Conservation (phyloP, 2,797 vertebrate species). For the Gallinago solitaria region DNA sequence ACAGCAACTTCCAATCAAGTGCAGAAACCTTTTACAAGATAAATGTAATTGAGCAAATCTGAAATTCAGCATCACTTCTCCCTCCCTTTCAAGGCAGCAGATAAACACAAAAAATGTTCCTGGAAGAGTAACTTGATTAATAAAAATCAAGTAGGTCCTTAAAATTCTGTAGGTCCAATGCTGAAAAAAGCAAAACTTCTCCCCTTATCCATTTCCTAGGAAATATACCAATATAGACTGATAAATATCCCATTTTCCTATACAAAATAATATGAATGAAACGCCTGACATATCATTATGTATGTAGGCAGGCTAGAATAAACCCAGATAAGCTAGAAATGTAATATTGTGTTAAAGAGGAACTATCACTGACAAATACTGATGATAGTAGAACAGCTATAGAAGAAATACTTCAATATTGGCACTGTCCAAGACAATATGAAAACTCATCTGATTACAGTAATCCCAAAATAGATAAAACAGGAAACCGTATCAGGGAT, state of each 20-base stretch:
- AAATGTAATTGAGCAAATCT: background rate
- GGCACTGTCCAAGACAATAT: background rate
- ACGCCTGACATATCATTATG: background rate
- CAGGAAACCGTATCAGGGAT: background rate
- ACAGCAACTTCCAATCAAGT: background rate
- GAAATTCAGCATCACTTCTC: background rate
- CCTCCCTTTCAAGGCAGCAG: background rate
- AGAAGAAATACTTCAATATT: background rate
- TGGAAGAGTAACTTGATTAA: constrained; percentile 6
- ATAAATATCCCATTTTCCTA: background rate
- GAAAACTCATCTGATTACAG: background rate
- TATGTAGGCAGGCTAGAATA: background rate
- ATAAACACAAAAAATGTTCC: background rate
- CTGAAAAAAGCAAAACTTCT: background rate
- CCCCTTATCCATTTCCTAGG: background rate
- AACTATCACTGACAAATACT: background rate
- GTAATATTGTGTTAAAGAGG: background rate
- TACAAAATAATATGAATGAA: background rate
- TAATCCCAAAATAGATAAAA: background rate
- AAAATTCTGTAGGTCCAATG: background rate
- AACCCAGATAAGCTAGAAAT: background rate
- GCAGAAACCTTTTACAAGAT: background rate
- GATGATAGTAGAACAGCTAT: background rate
- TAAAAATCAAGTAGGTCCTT: background rate
- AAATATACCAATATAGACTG: background rate